Base-by-base conservation (phyloP, 2,888 invertebrate species). In the Rhynchonema sp. region DNA sequence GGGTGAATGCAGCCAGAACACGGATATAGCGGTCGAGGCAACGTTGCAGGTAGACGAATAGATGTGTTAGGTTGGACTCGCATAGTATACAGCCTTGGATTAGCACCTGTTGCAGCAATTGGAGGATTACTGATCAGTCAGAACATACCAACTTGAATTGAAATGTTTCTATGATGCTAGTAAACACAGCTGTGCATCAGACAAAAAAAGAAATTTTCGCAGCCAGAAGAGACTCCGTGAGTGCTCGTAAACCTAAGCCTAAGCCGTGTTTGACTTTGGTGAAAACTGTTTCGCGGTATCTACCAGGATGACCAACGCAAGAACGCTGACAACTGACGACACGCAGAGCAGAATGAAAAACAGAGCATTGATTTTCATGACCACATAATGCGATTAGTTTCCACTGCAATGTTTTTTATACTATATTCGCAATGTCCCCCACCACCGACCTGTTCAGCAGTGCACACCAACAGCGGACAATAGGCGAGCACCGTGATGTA, bases 401-500 rank as follows among this genome's bases (percentile, higher is more conserved):
- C n/a, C n/a, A n/a, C n/a, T n/a, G n/a, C n/a, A n/a, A n/a, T n/a
- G n/a, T n/a, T n/a, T n/a, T n/a, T n/a, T n/a, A n/a, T n/a, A n/a
- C n/a, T n/a, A n/a, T n/a, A n/a, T n/a, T n/a, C n/a, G n/a, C n/a
- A n/a, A n/a, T n/a, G n/a, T n/a, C n/a, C n/a, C n/a, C n/a, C n/a
- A n/a, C 23, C 23, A 52, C 52, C 23, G 17, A 54, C 54, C 27
- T 25, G 54, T 22, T 54, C 54, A 9, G 54, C 49, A 17, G 49
- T 49, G 49, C 49, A 49, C 9, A 49, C 79, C 67, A 83, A 80
- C 74, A 84, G 83, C 59, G 85, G 84, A 22, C 83, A 83, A 73
- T 85, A 84, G 6, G 82, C 84, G 71, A 85, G 82, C 67, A 86
- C 82, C 63, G 84, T 84, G 56, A 84, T 77, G 74, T 82, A 84